Base-by-base conservation (phyloP, 2,888 invertebrate species). In the Cerceris ruficornis region DNA sequence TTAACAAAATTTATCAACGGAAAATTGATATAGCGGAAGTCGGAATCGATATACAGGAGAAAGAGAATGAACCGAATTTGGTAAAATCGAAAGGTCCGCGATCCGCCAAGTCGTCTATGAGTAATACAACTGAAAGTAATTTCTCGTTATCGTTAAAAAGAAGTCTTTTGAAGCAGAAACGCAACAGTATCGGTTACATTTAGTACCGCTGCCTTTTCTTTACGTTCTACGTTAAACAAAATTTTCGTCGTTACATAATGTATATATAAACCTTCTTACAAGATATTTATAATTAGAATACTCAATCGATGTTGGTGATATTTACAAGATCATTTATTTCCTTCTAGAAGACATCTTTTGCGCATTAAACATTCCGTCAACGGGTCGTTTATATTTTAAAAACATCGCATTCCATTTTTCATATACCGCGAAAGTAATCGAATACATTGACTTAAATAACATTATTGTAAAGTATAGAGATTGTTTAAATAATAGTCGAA, bases 81-180 rank as follows among this genome's bases (percentile, higher is more conserved):
- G 46, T 57, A n/a, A 39, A 64, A 17, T 46, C 60, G 14, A 69
- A 74, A 54, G 28, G 57, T 39, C 80, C 75, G 73, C 73, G 76
- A n/a, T 74, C 83, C 15, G 80, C 73, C 28, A 80, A 82, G 71
- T 83, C 81, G 11, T 87, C 88, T 2, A 72, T 76, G 11, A 83
- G 79, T 65, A 84, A 83, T 61, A 77, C 83, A 58, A 66, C 59
- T 28, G 88, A 88, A 52, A 87, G 72, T 54, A 66, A 84, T 46
- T 88, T 89, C 77, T 81, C 89, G 7, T 75, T 87, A n/a, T 85
- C 88, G 5, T 81, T 89, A 61, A 85, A 83, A 42, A 88, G 82
- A 70, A 86, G 77, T 58, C 66, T 89, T 58, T 68, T 87, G 11
- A 88, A 80, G 69, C 86, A 86, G 41, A 87, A 87, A 58, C 85